Base-by-base conservation (phyloP, 2,888 invertebrate species). In the Notocelia uddmanniana region DNA sequence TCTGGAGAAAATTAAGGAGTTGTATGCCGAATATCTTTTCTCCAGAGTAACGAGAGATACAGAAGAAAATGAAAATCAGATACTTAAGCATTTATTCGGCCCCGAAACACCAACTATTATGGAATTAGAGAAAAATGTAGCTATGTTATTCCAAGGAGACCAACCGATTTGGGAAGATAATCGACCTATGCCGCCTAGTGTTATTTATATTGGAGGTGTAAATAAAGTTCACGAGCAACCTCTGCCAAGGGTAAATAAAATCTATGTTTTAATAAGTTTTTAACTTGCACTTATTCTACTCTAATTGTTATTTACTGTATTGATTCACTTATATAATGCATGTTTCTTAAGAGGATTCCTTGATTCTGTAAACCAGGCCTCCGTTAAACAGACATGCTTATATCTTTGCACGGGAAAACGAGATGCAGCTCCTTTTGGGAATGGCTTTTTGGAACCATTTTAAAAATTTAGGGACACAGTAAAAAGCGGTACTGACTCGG, bases 191-290 rank as follows among this genome's bases (percentile, higher is more conserved):
- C 83, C 90, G 9, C 90, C 92, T 0, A 85, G 83, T 73, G 76
- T 90, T 21, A 70, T 92, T 10, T 86, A 83, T 58, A 83, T 91
- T 67, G 91, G 91, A 48, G 90, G 90, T 2, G 76, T 89, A 37
- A 91, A 90, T 75, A 78, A 86, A 45, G 81, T 77, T 26, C 76
- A 79, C 6, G 74, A 81, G 10, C 83, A 85, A 66, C 79, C 84
- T 8, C 76, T 94, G 50, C 87, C 89, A 10, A 76, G 84, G 80
- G 91, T 89, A 82, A 74, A 31, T n/a, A n/a, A n/a, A n/a, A n/a
- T n/a, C n/a, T n/a, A n/a, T n/a, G n/a, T n/a, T n/a, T n/a, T n/a
- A n/a, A n/a, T n/a, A n/a, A n/a, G n/a, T n/a, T n/a, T n/a, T n/a
- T n/a, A n/a, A n/a, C n/a, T n/a, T n/a, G n/a, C n/a, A n/a, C n/a